phyloP scores from a whole-genome alignment of 2,113 vertebrate species.

The Himantopus leucocephalus region DNA sequence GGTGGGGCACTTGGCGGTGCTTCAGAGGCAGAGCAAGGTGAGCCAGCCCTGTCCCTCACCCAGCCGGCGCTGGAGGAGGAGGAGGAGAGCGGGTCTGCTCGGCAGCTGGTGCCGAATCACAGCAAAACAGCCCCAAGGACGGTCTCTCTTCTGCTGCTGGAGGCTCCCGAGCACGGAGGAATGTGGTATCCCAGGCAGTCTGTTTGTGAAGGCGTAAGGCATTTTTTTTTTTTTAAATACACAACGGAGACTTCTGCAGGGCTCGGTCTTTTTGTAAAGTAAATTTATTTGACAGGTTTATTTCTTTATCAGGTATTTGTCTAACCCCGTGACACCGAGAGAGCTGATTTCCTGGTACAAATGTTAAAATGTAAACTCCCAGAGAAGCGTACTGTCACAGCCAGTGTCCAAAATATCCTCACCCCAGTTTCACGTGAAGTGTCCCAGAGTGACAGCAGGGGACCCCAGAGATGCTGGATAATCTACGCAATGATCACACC shows the following conservation, averaged over 20 bases:
- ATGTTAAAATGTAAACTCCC: constrained; percentile 22
- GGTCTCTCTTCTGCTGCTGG: background rate
- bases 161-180: background rate
- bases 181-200: background rate
- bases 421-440: background rate
- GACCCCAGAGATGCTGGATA: background rate
- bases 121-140: background rate
- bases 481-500: background rate
- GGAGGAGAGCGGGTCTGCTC: background rate
- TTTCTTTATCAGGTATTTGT: constrained; percentile 65
- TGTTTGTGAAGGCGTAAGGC: background rate
- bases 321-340: constrained; percentile 49
- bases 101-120: background rate
- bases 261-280: background rate
- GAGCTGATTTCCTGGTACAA: constrained; percentile 35
- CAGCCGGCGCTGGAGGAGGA: background rate
- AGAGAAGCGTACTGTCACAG: background rate
- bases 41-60: background rate
- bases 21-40: background rate
- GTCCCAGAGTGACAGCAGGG: background rate
- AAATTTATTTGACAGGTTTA: constrained; percentile 55
- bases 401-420: background rate
- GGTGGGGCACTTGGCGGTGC: background rate
- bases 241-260: background rate
- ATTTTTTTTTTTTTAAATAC: background rate